Conservation (phyloP, 2,888 invertebrate genomes). For the Ferrisia virgata region DNA sequence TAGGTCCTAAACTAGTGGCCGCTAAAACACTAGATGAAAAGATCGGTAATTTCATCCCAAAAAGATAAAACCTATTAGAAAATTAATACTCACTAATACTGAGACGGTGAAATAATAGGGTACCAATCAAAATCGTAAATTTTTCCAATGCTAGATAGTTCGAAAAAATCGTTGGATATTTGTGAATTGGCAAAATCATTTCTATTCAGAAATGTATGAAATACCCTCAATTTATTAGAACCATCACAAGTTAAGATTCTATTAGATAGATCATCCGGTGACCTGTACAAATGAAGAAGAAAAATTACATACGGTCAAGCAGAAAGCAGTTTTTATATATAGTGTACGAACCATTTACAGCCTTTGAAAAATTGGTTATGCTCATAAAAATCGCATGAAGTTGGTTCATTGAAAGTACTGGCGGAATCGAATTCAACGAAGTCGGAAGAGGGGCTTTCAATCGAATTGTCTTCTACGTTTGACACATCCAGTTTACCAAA, state of each 20-base stretch:
- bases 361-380: neutral
- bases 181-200: neutral
- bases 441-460: neutral
- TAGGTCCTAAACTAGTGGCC: conserved; percentile 28
- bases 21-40: neutral
- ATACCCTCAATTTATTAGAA: neutral
- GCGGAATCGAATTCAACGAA: neutral
- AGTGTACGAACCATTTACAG: neutral
- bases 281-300: neutral
- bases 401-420: neutral
- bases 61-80: neutral
- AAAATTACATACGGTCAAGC: neutral
- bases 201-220: conserved; percentile 34
- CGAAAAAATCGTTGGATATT: conserved; percentile 20
- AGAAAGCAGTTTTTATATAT: neutral
- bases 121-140: conserved; percentile 41
- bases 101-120: conserved; percentile 5
- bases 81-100: conserved; percentile 29
- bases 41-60: neutral
- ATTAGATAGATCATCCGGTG: conserved; percentile 21
- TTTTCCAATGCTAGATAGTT: conserved; percentile 16
- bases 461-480: neutral
- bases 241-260: conserved; percentile 37
- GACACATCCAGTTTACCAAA: neutral
- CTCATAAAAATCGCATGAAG: neutral